A percentile compares a stretch with the other conserved stretches of the same genome.
Conservation (phyloP, 1,140 invertebrate genomes). For the Leptestheria dahalacensis region DNA sequence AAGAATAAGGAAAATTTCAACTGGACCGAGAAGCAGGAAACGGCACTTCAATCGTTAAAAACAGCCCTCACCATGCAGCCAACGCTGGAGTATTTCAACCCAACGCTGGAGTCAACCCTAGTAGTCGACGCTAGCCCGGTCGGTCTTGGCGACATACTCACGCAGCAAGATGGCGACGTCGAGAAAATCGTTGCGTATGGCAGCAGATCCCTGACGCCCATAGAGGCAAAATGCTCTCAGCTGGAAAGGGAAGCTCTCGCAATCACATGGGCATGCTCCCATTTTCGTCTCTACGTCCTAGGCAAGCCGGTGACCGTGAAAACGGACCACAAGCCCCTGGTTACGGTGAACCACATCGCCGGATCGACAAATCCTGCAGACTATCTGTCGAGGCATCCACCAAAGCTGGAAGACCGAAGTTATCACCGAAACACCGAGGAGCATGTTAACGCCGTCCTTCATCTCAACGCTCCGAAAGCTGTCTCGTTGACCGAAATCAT, state of each 20-base stretch:
- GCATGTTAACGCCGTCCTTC: not conserved
- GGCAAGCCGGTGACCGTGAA: conserved; percentile 2
- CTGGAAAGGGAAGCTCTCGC: conserved; percentile 26
- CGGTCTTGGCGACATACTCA: conserved; percentile 29
- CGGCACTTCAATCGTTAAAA: conserved; percentile 24
- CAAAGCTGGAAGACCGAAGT: not conserved
- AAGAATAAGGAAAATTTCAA: conserved; percentile 24
- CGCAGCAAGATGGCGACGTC: not conserved
- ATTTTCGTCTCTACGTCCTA: conserved; percentile 21
- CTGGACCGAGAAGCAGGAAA: conserved; percentile 24
- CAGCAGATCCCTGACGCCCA: conserved; percentile 20
- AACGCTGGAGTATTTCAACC: conserved; percentile 23
- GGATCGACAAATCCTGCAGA: conserved; percentile 3
- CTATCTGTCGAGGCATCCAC: not conserved
- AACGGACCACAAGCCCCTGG: conserved; percentile 33
- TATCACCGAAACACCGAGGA: not conserved
- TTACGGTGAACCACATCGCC: conserved; percentile 15
- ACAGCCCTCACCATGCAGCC: conserved; percentile 10
- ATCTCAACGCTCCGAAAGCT: not conserved
- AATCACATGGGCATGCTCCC: conserved; percentile 22
- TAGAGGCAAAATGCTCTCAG: conserved; percentile 23
- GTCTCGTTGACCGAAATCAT: not conserved
- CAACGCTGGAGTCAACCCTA: conserved; percentile 22
- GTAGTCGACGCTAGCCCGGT: conserved; percentile 27
- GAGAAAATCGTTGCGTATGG: conserved; percentile 23